Conservation (phyloP, 1,140 invertebrate genomes). For the Drosophila leontia region DNA sequence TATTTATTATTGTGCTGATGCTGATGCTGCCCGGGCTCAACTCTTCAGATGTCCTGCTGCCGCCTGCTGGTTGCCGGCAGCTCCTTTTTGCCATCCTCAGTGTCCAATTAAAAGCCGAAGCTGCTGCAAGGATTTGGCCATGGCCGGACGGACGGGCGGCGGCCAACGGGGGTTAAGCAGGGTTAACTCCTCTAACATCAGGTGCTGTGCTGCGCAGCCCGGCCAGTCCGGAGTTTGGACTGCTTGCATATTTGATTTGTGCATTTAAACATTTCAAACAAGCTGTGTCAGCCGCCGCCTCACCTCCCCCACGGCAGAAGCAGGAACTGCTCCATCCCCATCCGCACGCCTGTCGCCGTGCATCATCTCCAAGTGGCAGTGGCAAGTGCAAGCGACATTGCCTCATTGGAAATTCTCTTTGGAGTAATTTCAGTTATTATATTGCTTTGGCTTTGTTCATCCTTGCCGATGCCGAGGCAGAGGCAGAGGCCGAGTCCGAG, state of each 20-base stretch:
- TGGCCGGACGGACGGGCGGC: neutral
- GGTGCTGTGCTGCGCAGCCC: conserved; percentile 41
- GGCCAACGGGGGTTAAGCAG: conserved; percentile 9
- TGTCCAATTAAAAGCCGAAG: conserved; percentile 74
- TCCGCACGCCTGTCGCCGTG: conserved; percentile 8
- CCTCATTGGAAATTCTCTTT: conserved; percentile 80
- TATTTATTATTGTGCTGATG: conserved; percentile 60
- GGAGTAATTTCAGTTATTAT: conserved; percentile 82
- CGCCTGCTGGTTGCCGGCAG: conserved; percentile 1
- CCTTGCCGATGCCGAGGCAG: conserved; percentile 32
- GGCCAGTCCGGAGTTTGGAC: conserved; percentile 32
- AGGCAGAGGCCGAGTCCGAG: conserved; percentile 28
- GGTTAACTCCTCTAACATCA: conserved; percentile 61
- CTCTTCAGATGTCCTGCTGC: conserved; percentile 35
- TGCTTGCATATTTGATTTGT: conserved; percentile 82
- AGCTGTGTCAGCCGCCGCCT: conserved; percentile 24
- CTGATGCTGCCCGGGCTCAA: conserved; percentile 16
- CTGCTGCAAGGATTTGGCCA: conserved; percentile 46
- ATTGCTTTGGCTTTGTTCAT: conserved; percentile 78
- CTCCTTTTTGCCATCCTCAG: conserved; percentile 47
- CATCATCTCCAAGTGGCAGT: conserved; percentile 20
- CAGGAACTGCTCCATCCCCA: neutral
- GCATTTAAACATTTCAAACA: conserved; percentile 82
- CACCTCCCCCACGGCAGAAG: neutral
- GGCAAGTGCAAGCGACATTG: conserved; percentile 53